These are phyloP conservation scores for Tetraneura akinire DNA, from an alignment of 1,140 invertebrate species.

Conservation along the genomic window DNA sequence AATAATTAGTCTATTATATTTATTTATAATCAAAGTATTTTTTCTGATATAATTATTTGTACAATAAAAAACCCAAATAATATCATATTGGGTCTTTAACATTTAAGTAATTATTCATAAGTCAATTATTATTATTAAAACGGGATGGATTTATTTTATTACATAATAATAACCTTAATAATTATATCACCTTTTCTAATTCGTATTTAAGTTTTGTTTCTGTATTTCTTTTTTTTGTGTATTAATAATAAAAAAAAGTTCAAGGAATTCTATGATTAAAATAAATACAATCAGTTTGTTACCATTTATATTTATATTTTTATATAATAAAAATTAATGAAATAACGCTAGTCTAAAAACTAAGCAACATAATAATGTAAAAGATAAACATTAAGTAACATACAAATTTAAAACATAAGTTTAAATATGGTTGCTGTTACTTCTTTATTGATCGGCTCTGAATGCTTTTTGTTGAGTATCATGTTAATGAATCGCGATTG, in stretches of 20 bases:
- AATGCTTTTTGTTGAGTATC: constrained; percentile 12
- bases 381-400: neutral
- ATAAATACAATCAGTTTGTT: constrained; percentile 7
- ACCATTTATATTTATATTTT: neutral
- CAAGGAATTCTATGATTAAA: neutral
- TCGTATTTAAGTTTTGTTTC: neutral
- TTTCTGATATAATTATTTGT: constrained; percentile 25
- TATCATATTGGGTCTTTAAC: neutral
- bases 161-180: neutral
- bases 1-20: constrained; percentile 34
- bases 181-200: constrained; percentile 1
- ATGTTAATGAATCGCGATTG: constrained; percentile 43
- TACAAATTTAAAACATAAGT: constrained; percentile 41
- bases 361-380: neutral
- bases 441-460: constrained; percentile 17
- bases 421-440: constrained; percentile 36
- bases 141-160: constrained; percentile 32
- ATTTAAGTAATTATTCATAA: constrained; percentile 42
- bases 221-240: neutral
- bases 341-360: neutral
- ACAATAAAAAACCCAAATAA: constrained; percentile 8
- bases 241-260: neutral
- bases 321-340: neutral
- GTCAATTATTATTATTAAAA: constrained; percentile 40
- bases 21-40: constrained; percentile 36